phyloP scores from a whole-genome alignment of 2,797 vertebrate genomes.

The Myotis myotis region DNA sequence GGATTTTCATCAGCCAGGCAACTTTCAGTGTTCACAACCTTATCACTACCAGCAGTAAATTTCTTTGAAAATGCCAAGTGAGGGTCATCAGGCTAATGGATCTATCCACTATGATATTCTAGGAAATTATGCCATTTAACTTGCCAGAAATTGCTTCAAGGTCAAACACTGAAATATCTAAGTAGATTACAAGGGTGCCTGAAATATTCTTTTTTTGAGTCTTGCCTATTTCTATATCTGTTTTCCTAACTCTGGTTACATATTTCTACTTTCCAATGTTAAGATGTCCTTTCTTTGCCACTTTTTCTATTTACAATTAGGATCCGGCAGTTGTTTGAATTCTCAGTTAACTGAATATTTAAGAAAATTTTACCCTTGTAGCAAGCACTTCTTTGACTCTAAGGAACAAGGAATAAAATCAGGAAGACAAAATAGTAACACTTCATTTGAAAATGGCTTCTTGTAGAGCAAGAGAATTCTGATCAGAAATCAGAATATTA shows the following conservation, averaged over 20 bases:
- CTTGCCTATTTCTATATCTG: not conserved
- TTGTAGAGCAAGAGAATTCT: not conserved
- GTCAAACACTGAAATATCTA: conserved; percentile 55
- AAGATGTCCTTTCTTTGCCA: not conserved
- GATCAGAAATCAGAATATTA: conserved; percentile 21
- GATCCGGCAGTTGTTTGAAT: conserved; percentile 12
- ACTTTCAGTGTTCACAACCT: conserved; percentile 60
- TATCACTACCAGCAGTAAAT: conserved; percentile 69
- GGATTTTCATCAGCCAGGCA: conserved; percentile 56
- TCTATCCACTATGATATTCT: conserved; percentile 68
- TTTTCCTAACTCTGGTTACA: conserved; percentile 1
- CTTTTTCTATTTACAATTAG: not conserved
- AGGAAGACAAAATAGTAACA: conserved; percentile 42
- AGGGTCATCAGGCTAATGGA: conserved; percentile 68
- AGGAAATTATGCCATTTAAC: conserved; percentile 62
- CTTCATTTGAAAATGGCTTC: conserved; percentile 39
- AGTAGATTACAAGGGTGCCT: conserved; percentile 40
- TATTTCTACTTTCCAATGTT: conserved; percentile 21
- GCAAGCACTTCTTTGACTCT: conserved; percentile 27
- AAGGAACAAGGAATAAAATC: conserved; percentile 20
- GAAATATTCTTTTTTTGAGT: conserved; percentile 35
- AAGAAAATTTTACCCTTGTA: not conserved
- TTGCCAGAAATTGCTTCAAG: conserved; percentile 68
- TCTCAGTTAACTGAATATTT: conserved; percentile 43
- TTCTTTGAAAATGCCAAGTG: conserved; percentile 68